phyloP scores from a whole-genome alignment of 2,797 vertebrate species.

The Liparis tanakae region DNA sequence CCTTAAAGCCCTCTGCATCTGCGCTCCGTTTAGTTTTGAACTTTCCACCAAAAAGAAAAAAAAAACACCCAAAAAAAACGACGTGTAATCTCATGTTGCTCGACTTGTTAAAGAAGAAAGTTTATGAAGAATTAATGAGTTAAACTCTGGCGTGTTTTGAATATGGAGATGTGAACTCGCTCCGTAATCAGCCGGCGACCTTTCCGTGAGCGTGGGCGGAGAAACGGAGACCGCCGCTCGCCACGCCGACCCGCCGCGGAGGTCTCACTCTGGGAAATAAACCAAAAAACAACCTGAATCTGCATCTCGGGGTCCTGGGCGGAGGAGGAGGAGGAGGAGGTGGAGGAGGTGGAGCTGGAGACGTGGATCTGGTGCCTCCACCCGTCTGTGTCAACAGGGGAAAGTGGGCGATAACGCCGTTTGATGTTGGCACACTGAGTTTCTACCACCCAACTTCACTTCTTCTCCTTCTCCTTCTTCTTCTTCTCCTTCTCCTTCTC shows the following conservation, averaged over 20 bases:
- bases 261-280: constrained; percentile 52
- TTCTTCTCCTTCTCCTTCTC: constrained; percentile 72
- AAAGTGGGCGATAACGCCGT: constrained; percentile 87
- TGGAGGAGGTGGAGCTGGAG: constrained; percentile 29
- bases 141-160: constrained; percentile 38
- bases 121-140: constrained; percentile 49
- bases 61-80: constrained; percentile 26
- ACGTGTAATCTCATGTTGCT: not conserved
- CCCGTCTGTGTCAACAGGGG: constrained; percentile 89
- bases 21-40: constrained; percentile 15
- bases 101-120: constrained; percentile 25
- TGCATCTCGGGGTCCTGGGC: constrained; percentile 16
- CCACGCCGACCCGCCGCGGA: constrained; percentile 32
- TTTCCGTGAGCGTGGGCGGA: constrained; percentile 69
- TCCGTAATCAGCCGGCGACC: constrained; percentile 61
- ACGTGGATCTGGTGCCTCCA: constrained; percentile 73
- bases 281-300: constrained; percentile 46
- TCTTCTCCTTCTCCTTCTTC: constrained; percentile 3
- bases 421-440: constrained; percentile 94
- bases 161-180: constrained; percentile 44
- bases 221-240: not conserved
- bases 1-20: not conserved
- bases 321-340: constrained; percentile 15
- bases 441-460: constrained; percentile 92
- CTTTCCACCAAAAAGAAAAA: constrained; percentile 24